Evolutionary conservation across 2,888 invertebrate species (phyloP).

Genomic region (Athalia cordata): DNA sequence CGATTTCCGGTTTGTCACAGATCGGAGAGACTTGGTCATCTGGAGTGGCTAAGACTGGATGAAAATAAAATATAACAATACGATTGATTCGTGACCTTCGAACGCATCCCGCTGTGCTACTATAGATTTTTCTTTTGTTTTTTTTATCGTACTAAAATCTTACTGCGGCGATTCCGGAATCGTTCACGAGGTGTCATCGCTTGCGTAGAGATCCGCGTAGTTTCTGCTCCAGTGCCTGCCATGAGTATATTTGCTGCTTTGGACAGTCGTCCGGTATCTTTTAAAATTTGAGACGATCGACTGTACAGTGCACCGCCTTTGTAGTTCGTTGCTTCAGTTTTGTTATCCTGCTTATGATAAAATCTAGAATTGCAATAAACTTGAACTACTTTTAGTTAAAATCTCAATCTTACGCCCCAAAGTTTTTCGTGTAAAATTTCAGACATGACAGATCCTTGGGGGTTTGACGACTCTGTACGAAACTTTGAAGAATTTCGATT

Average conservation of each 20-base stretch:
- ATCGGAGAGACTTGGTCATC: too few species aligned
- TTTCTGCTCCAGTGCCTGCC: not conserved
- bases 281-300: not conserved
- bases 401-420: not conserved
- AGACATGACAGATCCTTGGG: conserved; percentile 12
- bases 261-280: not conserved
- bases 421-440: conserved; percentile 11
- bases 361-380: not conserved
- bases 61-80: too few species aligned
- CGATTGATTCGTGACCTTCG: too few species aligned
- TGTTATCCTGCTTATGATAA: not conserved
- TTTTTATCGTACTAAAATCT: not conserved
- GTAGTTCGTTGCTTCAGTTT: not conserved
- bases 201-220: not conserved
- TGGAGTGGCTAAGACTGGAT: too few species aligned
- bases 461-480: not conserved
- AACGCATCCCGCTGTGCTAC: too few species aligned
- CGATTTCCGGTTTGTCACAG: too few species aligned
- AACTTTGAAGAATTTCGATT: not conserved
- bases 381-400: not conserved
- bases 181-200: not conserved
- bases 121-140: too few species aligned
- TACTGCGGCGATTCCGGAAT: conserved; percentile 13
- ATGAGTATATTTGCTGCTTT: not conserved
- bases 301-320: not conserved